A percentile compares a stretch with the other conserved stretches of the same genome.
phyloP scores from a whole-genome alignment of 2,113 vertebrate species.

The Sylvilagus bachmani region DNA sequence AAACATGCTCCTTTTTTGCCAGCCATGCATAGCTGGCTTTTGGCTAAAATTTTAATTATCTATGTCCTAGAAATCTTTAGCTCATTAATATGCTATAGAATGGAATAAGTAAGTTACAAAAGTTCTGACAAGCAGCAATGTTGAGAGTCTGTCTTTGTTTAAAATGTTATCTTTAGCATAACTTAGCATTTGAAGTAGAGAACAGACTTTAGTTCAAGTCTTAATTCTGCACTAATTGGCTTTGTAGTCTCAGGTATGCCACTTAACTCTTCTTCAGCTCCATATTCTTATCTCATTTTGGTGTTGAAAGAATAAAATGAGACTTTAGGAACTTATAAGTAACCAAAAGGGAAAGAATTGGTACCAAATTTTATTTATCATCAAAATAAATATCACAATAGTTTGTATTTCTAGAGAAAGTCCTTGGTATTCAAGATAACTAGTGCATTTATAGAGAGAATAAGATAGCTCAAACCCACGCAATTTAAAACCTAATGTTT shows the following conservation, averaged over 20 bases:
- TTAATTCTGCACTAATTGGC: slow-evolving; percentile 12
- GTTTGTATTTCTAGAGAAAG: slow-evolving; percentile 44
- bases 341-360: slow-evolving; percentile 21
- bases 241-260: neutral
- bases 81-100: slow-evolving; percentile 17
- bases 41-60: neutral
- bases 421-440: slow-evolving; percentile 33
- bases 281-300: neutral
- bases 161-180: neutral
- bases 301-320: neutral
- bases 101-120: slow-evolving; percentile 50
- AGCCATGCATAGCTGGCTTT: neutral
- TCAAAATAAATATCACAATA: neutral
- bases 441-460: neutral
- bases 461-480: slow-evolving; percentile 39
- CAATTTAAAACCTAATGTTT: neutral
- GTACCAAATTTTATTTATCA: slow-evolving; percentile 18
- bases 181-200: slow-evolving; percentile 10
- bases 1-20: neutral
- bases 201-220: neutral
- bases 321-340: slow-evolving; percentile 5
- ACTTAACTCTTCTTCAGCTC: neutral
- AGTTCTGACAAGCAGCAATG: neutral
- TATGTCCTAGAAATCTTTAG: slow-evolving; percentile 14
- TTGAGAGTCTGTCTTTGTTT: neutral